phyloP scores from a whole-genome alignment of 2,113 vertebrate species.

The Petrocephalus microphthalmus region DNA sequence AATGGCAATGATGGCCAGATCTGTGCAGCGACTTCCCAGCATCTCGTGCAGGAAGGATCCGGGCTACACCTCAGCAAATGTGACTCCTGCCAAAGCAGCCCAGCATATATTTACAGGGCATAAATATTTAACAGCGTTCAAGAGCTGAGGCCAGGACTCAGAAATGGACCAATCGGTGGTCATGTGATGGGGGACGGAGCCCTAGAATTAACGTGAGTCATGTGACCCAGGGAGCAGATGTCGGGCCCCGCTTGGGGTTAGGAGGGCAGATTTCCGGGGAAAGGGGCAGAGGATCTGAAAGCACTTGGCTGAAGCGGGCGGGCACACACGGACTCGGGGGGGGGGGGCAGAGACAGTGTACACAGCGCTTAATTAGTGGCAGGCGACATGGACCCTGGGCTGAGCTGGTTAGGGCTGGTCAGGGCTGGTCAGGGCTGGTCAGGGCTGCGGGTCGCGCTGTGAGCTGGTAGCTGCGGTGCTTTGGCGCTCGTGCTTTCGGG shows the following conservation, averaged over 20 bases:
- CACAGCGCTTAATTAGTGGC: not conserved
- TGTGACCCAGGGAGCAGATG: not conserved
- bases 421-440: not conserved
- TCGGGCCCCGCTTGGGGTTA: not conserved
- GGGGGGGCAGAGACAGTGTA: not conserved
- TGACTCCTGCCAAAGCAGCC: not conserved
- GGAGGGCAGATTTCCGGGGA: not conserved
- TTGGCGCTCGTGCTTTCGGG: not conserved
- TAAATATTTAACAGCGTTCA: not conserved
- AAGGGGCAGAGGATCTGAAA: not conserved
- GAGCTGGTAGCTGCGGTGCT: not conserved
- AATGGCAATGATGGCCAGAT: not conserved
- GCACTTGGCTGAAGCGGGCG: not conserved
- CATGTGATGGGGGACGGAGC: not conserved
- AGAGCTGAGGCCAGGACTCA: not conserved
- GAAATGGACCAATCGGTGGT: not conserved
- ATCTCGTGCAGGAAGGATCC: not conserved
- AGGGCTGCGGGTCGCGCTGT: not conserved
- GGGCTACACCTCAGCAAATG: not conserved
- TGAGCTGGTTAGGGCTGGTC: not conserved
- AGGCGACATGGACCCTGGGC: not conserved
- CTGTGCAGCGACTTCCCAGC: not conserved
- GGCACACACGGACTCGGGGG: not conserved
- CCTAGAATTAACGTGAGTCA: not conserved
- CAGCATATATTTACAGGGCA: not conserved